Conservation (phyloP, 2,113 vertebrate species). For the Gymnogyps californianus region DNA sequence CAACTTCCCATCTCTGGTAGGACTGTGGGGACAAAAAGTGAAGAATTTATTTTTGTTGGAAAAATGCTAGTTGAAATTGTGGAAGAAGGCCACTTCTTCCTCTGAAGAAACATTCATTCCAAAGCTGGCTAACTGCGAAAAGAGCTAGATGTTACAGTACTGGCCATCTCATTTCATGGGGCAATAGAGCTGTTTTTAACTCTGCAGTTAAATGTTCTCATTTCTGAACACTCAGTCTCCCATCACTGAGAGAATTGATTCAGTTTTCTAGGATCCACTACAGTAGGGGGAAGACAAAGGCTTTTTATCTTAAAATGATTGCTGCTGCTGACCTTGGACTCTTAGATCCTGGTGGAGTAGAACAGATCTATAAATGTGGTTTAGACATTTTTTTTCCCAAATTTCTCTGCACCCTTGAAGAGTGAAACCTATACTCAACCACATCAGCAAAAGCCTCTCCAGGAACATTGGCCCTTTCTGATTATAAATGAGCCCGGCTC, state of each 20-base stretch:
- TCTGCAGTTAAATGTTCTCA: not conserved
- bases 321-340: not conserved
- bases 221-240: not conserved
- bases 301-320: not conserved
- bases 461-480: not conserved
- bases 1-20: not conserved
- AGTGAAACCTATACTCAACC: not conserved
- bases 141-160: not conserved
- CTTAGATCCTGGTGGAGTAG: not conserved
- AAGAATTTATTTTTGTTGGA: not conserved
- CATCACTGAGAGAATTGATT: not conserved
- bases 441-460: not conserved
- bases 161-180: not conserved
- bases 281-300: not conserved
- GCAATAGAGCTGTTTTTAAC: not conserved
- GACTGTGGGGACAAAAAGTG: not conserved
- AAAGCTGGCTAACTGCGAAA: not conserved
- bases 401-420: not conserved
- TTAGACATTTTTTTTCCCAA: not conserved
- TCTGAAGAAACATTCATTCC: not conserved
- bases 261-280: not conserved
- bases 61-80: not conserved
- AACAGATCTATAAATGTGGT: not conserved
- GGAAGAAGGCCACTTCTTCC: not conserved
- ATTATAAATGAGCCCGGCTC: not conserved